Evolutionary conservation across 2,888 invertebrate genomes (phyloP), one percentile per base, ranked within the genome.

Genomic region (Schrankia costaestrigalis): DNA sequence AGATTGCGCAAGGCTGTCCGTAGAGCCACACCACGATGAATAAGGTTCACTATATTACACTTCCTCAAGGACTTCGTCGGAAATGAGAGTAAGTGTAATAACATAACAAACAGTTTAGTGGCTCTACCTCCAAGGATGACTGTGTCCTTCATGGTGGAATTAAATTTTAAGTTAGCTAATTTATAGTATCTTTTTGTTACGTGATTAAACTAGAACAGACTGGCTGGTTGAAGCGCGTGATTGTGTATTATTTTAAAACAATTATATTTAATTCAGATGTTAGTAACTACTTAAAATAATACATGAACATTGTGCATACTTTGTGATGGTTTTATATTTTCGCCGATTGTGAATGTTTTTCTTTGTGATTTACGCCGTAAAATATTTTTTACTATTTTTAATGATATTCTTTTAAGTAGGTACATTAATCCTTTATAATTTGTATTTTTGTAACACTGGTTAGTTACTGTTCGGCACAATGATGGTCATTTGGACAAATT

Each of bases 1-100:
- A 75, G 80, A 30, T 49, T 82, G 14, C 69, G 78, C 35, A 81
- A 74, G 36, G 84, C 80, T 0, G 68, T 80, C 2, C 75, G 84
- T n/a, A 61, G 81, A 23, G 73, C 66, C 24, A 60, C 64, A 4
- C 77, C 50, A 24, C 81, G 78, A 63, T 81, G 74, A 82, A 55
- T 11, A 18, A 23, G 11, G 8, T 13, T 25, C 11, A 6, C 24
- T 25, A 1, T 7, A 13, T 28, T 13, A 23, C 13, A 29, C 17
- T 13, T 13, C 5, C 1, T 17, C 4, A 14, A 13, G 11, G 11
- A 17, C n/a, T n/a, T 28, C 24, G 9, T 24, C 3, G 14, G 17
- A n/a, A 6, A 13, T 9, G 3, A 9, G 19, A 26, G 51, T 56
- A 56, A 54, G 54, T 54, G 40, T 48, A 29, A 30, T 37, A 14